phyloP scores from a whole-genome alignment of 2,113 vertebrate species.

The Brienomyrus brachyistius region DNA sequence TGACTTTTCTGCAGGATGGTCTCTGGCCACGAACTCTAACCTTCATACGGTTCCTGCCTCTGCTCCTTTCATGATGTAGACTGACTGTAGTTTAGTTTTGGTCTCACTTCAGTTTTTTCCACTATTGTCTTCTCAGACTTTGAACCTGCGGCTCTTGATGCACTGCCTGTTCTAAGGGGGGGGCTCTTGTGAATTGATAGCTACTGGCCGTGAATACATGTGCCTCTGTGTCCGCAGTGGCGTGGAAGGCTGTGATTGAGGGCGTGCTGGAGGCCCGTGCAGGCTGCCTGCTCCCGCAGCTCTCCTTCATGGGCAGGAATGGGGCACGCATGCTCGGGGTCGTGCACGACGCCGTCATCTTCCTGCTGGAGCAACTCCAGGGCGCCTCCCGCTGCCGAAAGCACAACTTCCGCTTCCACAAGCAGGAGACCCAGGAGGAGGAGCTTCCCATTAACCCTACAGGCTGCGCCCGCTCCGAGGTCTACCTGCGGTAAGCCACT shows the following conservation, averaged over 20 bases:
- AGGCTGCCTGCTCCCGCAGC: slow-evolving; percentile 68
- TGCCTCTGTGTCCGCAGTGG: slow-evolving; percentile 53
- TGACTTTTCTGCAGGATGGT: neutral
- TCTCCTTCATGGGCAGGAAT: slow-evolving; percentile 62
- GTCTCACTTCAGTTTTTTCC: neutral
- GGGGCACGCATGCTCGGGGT: slow-evolving; percentile 74
- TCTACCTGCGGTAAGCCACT: slow-evolving; percentile 66
- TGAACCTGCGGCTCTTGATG: neutral
- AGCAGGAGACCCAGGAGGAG: slow-evolving; percentile 70
- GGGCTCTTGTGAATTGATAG: neutral
- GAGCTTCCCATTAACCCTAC: slow-evolving; percentile 76
- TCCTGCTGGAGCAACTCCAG: slow-evolving; percentile 79
- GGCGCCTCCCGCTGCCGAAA: slow-evolving; percentile 70
- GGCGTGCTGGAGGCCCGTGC: slow-evolving; percentile 77
- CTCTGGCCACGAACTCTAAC: neutral
- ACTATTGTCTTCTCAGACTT: neutral
- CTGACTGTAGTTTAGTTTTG: neutral
- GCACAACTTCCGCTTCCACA: slow-evolving; percentile 82
- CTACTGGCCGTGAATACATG: neutral
- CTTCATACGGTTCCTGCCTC: neutral
- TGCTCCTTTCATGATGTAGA: neutral
- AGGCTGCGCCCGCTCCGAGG: slow-evolving; percentile 74
- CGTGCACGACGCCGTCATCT: slow-evolving; percentile 78
- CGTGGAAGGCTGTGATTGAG: slow-evolving; percentile 77
- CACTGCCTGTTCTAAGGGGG: neutral